These are phyloP conservation scores for Dunckerocampus dactyliophorus DNA, from an alignment of 2,113 vertebrate genomes.

Conservation along the genomic window DNA sequence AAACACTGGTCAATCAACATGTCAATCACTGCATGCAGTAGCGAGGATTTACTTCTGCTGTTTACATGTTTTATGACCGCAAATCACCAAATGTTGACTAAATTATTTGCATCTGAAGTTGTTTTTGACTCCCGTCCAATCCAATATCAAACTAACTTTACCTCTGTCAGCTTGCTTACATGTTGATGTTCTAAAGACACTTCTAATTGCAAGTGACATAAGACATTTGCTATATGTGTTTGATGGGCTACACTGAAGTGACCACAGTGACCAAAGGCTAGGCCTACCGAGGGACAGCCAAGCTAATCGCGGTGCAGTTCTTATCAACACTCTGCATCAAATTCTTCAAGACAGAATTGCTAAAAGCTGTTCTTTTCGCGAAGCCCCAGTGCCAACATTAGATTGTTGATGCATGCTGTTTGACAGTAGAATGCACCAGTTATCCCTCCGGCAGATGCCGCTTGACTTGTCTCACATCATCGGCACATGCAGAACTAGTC, in stretches of 20 bases:
- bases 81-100: no score
- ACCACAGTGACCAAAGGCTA: constrained; percentile 15
- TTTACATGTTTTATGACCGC: no score
- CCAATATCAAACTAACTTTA: no score
- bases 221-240: constrained; percentile 39
- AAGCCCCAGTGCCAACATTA: constrained; percentile 1
- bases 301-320: constrained; percentile 1
- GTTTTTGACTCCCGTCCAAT: no score
- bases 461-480: background rate
- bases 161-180: background rate
- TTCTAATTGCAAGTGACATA: constrained; percentile 37
- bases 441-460: background rate
- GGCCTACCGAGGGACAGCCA: constrained; percentile 1
- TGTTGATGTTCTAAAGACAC: constrained; percentile 33
- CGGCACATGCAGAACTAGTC: background rate
- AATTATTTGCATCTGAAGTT: no score
- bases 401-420: constrained; percentile 3
- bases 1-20: no score
- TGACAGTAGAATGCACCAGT: constrained; percentile 3
- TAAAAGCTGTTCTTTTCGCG: constrained; percentile 5
- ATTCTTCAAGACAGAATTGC: constrained; percentile 13
- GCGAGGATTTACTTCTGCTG: no score
- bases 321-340: constrained; percentile 1
- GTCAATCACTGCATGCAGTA: no score
- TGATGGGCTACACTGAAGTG: constrained; percentile 12